These are phyloP conservation scores for Ennomos fuscantarius DNA, from an alignment of 2,888 invertebrate species.

Conservation along the genomic window DNA sequence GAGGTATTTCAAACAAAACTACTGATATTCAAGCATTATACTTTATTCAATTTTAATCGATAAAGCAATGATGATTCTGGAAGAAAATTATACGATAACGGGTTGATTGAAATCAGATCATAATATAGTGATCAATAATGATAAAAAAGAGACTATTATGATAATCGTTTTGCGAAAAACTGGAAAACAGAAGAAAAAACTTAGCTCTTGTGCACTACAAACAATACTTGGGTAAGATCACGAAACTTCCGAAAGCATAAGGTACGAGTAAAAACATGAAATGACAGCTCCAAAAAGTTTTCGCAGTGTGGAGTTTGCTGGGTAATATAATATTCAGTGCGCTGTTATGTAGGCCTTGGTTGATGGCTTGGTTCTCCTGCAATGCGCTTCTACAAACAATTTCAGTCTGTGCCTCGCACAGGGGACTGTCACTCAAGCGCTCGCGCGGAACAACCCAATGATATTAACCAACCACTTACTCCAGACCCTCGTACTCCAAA, in stretches of 20 bases:
- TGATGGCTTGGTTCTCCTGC: slow-evolving; percentile 55
- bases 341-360: slow-evolving; percentile 33
- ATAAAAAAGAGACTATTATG: slow-evolving; percentile 1
- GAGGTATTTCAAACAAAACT: slow-evolving; percentile 15
- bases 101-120: slow-evolving; percentile 6
- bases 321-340: slow-evolving; percentile 26
- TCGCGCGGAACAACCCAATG: slow-evolving; percentile 73
- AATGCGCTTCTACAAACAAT: slow-evolving; percentile 67
- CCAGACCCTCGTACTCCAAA: slow-evolving; percentile 53
- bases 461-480: slow-evolving; percentile 65
- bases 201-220: background rate
- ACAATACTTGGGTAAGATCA: slow-evolving; percentile 4
- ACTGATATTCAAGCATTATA: background rate
- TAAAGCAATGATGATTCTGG: background rate
- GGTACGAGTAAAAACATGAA: slow-evolving; percentile 10
- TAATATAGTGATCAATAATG: slow-evolving; percentile 6
- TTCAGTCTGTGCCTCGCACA: slow-evolving; percentile 66
- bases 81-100: slow-evolving; percentile 11
- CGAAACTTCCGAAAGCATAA: slow-evolving; percentile 2
- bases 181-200: slow-evolving; percentile 1
- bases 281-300: slow-evolving; percentile 28
- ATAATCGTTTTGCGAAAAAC: background rate
- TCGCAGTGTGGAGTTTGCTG: slow-evolving; percentile 11
- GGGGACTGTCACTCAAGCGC: slow-evolving; percentile 79
- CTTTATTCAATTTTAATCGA: background rate